Evolutionary conservation across 2,888 invertebrate species (phyloP), one percentile per base, ranked within the genome.

Genomic region (Watsonalla binaria): DNA sequence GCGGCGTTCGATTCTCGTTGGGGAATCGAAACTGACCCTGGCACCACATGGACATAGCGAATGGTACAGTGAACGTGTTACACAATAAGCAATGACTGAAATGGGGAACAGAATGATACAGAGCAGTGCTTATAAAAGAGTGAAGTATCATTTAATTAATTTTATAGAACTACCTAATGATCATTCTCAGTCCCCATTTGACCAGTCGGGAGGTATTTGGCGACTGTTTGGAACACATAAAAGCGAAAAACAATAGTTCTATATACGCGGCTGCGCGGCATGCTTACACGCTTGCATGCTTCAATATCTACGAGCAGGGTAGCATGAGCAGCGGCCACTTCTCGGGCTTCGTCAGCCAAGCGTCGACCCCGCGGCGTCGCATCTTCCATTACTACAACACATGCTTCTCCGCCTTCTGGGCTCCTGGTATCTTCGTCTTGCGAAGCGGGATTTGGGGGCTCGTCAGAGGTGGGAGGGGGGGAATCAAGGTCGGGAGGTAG

Each of bases 11-110:
- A 82, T 94, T 95, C 92, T 97, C 97, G 82, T 95, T 94, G 88
- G 96, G 96, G 92, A 96, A 97, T 78, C 96, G 94, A 91, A 96
- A 97, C 90, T 96, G 96, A 91, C 96, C 96, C 95, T 96, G 94
- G 66, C 77, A 80, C 80, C 80, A 80, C 68, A 72, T 62, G 61
- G 61, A 81, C 70, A 74, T 37, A 39, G 49, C 49, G 37, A 8
- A 49, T 33, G 49, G 37, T 42, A 68, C 63, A 70, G 68, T 55
- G 51, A 59, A 65, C 53, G 58, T 51, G 63, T 63, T 48, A 67
- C 54, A 61, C 55, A 64, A 65, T 58, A 51, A 57, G 42, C 9
- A 8, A 42, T 42, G 42, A 42, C 11, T 42, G 11, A 11, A 42
- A 42, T 11, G 42, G 42, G 11, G 42, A 42, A 0, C 5, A 42